phyloP scores from a whole-genome alignment of 2,113 vertebrate species.

The Lophochroa leadbeateri region DNA sequence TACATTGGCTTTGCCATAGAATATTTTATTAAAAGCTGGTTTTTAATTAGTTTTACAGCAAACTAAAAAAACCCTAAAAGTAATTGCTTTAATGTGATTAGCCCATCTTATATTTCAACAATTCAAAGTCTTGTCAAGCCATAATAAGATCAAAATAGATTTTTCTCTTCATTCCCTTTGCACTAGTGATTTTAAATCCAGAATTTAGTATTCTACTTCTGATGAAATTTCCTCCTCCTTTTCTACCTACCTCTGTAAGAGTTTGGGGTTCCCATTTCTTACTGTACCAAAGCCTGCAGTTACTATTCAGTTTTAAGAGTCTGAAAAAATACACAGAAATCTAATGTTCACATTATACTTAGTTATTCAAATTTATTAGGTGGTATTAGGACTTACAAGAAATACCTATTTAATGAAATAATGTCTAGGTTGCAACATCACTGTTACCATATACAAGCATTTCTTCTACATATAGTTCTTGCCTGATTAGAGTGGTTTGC shows the following conservation, averaged over 20 bases:
- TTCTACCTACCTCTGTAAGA: not conserved
- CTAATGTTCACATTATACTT: not conserved
- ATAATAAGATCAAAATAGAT: conserved; percentile 53
- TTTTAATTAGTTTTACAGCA: conserved; percentile 34
- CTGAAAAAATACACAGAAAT: not conserved
- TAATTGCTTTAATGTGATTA: conserved; percentile 53
- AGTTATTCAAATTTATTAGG: not conserved
- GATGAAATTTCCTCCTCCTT: not conserved
- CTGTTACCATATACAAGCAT: not conserved
- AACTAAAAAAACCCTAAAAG: not conserved
- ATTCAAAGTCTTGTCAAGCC: conserved; percentile 24
- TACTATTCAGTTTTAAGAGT: not conserved
- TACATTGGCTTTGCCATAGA: conserved; percentile 7
- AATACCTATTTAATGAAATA: not conserved
- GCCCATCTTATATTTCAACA: conserved; percentile 9
- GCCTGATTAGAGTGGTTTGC: not conserved
- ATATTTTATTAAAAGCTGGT: conserved; percentile 48
- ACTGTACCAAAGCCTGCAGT: not conserved
- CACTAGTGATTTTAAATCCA: not conserved
- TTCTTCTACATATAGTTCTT: not conserved
- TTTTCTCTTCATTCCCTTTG: not conserved
- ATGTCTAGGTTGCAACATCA: not conserved
- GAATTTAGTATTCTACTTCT: not conserved
- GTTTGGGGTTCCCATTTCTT: not conserved
- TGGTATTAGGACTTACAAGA: not conserved